These are phyloP conservation scores for Teleopsis dalmanni DNA, from an alignment of 1,140 invertebrate species.

Conservation along the genomic window DNA sequence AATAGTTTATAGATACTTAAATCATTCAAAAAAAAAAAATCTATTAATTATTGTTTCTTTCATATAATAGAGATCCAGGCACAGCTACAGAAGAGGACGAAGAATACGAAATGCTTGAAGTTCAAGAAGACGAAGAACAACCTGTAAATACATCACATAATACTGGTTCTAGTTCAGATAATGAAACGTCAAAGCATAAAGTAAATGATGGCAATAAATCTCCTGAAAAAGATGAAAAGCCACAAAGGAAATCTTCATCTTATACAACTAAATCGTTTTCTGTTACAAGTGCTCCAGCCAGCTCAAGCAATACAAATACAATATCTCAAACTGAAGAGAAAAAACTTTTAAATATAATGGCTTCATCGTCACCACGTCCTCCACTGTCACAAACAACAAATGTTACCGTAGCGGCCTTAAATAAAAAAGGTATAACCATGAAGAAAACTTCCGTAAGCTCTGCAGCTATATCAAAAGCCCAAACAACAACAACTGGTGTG, in stretches of 20 bases:
- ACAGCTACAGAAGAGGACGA: constrained; percentile 32
- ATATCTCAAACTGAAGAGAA: constrained; percentile 22
- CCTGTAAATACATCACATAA: constrained; percentile 13
- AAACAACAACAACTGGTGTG: neutral
- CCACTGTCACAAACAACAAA: constrained; percentile 7
- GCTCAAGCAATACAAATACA: neutral
- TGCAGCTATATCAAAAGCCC: neutral
- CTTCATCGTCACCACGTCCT: constrained; percentile 9
- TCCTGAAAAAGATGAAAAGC: constrained; percentile 35
- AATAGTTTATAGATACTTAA: too few species aligned
- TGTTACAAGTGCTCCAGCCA: neutral
- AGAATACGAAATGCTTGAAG: constrained; percentile 39
- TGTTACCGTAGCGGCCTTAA: constrained; percentile 24
- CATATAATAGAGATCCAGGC: neutral
- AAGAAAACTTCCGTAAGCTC: constrained; percentile 23
- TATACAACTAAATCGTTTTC: neutral
- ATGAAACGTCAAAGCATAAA: constrained; percentile 33
- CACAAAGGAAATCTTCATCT: constrained; percentile 16
- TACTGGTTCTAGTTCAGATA: constrained; percentile 29
- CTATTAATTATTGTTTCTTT: neutral
- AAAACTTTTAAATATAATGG: constrained; percentile 34
- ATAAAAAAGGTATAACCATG: constrained; percentile 38
- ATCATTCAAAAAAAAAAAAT: too few species aligned
- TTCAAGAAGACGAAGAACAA: constrained; percentile 34
- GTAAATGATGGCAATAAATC: constrained; percentile 22